These are phyloP conservation scores for Pimpla rufipes DNA, from an alignment of 2,888 invertebrate species.

Conservation along the genomic window DNA sequence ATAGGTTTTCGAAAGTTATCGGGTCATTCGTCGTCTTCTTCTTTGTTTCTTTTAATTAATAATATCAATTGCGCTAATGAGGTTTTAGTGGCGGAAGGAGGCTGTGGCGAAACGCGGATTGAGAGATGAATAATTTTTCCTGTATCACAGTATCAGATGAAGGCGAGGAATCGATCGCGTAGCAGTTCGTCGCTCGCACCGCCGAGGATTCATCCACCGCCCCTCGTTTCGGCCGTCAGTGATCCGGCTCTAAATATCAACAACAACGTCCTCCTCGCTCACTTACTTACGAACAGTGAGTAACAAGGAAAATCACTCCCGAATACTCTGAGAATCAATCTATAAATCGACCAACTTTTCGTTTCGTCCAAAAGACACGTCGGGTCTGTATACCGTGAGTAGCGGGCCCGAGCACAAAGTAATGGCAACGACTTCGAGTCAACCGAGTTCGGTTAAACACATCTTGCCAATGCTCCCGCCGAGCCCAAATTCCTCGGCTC, in stretches of 20 bases:
- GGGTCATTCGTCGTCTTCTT: background rate
- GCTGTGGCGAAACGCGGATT: no score
- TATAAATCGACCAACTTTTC: background rate
- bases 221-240: constrained; percentile 91
- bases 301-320: constrained; percentile 65
- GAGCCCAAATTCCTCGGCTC: constrained; percentile 83
- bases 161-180: constrained; percentile 86
- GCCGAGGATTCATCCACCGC: constrained; percentile 87
- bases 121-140: constrained; percentile 27
- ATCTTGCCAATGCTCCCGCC: constrained; percentile 86
- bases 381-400: constrained; percentile 86
- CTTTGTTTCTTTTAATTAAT: background rate
- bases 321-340: background rate
- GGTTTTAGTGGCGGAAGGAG: no score
- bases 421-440: constrained; percentile 74
- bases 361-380: constrained; percentile 74
- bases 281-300: constrained; percentile 92
- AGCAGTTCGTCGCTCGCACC: constrained; percentile 86
- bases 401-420: constrained; percentile 85
- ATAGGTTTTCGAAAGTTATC: background rate
- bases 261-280: constrained; percentile 93
- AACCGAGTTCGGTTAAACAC: constrained; percentile 84
- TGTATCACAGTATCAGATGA: constrained; percentile 82
- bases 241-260: constrained; percentile 90
- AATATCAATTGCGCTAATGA: background rate